Base-by-base conservation (phyloP, 2,113 vertebrate genomes). In the Centropristis striata region DNA sequence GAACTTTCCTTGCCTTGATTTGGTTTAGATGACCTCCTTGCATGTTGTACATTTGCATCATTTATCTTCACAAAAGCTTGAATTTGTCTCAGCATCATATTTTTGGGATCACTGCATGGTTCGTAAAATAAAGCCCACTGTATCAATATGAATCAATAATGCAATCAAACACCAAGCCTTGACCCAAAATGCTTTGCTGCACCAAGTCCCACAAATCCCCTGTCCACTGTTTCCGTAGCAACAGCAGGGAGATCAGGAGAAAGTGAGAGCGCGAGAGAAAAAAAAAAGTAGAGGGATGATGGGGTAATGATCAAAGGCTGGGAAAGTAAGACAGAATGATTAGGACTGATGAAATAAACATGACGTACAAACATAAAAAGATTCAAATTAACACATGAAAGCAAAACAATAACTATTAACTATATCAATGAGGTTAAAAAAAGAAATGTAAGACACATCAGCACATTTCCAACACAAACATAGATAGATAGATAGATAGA, bases 161-260 rank as follows among this genome's bases (percentile, higher is more conserved):
- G 44, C 72, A 85, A 80, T 73, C 67, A 77, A 77, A 82, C 42
- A 50, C 71, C 27, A 23, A 81, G 71, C 61, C 51, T 51, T 84
- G 61, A 75, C 70, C 81, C 57, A 63, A 84, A 84, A 81, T 67
- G 75, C 74, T 82, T 75, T 69, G 63, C 44, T 70, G 72, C 74
- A 58, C 78, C 42, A 64, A 67, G 53, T 87, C 86, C 81, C 54
- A 57, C 32, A 81, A 78, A 78, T 68, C 71, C 53, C 54, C 65
- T 47, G 64, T 57, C 47, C 71, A 55, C 72, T 74, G 83, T 83
- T 85, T 81, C 87, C 61, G 37, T 81, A 81, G 81, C 81, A 89
- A 84, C 81, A 75, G 73, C 3, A 4, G 25, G 28, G 59, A 66
- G 72, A 63, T 28, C 36, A 50, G n/a, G 36, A 61, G 15, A 50